phyloP scores from a whole-genome alignment of 2,888 invertebrate genomes.

The Xanthia icteritia region DNA sequence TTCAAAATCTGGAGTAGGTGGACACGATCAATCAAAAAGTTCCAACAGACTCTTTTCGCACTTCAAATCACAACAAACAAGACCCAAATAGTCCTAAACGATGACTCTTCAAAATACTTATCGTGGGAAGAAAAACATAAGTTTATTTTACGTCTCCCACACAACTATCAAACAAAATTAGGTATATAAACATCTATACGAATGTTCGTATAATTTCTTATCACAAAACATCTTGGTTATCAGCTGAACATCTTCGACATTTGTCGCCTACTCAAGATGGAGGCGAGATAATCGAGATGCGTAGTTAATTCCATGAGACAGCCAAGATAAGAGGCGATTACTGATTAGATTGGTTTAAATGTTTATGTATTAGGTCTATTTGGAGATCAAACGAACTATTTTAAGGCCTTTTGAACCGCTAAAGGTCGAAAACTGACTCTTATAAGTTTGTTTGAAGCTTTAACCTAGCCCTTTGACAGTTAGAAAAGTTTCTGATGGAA shows the following conservation, averaged over 20 bases:
- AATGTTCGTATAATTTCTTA: constrained; percentile 20
- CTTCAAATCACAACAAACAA: not conserved
- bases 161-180: constrained; percentile 35
- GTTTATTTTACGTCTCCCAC: constrained; percentile 18
- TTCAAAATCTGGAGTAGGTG: not conserved
- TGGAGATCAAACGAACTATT: constrained; percentile 18
- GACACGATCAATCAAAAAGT: not conserved
- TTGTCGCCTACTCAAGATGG: constrained; percentile 47
- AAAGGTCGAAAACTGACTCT: not conserved
- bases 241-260: constrained; percentile 47
- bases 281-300: constrained; percentile 21
- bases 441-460: constrained; percentile 1
- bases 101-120: not conserved
- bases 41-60: not conserved
- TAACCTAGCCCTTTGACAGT: constrained; percentile 8
- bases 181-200: constrained; percentile 36
- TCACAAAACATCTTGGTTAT: constrained; percentile 43
- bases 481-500: not conserved
- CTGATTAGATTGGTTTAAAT: constrained; percentile 26
- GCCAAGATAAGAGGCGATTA: constrained; percentile 29
- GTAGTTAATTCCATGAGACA: constrained; percentile 48
- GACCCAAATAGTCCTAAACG: not conserved
- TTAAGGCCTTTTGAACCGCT: constrained; percentile 1
- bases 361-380: constrained; percentile 25
- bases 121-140: not conserved